Evolutionary conservation across 2,797 vertebrate genomes (phyloP), one percentile per base, ranked within the genome.

Genomic region (Champsocephalus gunnari): DNA sequence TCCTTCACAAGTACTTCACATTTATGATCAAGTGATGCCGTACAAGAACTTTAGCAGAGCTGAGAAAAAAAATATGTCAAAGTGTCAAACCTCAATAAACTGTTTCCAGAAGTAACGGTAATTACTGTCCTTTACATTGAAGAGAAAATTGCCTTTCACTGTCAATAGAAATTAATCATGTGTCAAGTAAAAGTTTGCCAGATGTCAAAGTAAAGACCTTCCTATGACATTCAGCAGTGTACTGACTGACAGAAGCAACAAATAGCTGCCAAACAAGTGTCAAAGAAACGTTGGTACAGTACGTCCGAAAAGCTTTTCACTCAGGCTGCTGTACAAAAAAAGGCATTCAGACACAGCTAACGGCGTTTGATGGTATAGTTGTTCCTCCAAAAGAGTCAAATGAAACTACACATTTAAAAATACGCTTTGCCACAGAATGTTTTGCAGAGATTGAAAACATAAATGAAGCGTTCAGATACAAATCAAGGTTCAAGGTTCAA

Each of bases 61-160:
- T 56, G 4, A 58, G 28, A 24, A 43, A 8, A 13, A 9, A 41
- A 0, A 1, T 47, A 1, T 0, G 2, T 66, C 56, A 77, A 66
- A 60, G 19, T 38, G 47, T 2, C 56, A 59, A 16, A 62, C 9
- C 1, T 56, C 21, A n/a, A 80, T 72, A 48, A 24, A 12, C 3
- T 24, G 14, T 68, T 16, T 62, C 14, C n/a, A 38, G 32, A 0
- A 59, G 12, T 11, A 41, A n/a, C 3, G 28, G 4, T 1, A 4
- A 38, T 51, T 72, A 58, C 45, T 67, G 65, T 66, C 56, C 21
- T 11, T 58, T 57, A 19, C 11, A 48, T 3, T 75, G 64, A 78
- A 19, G 60, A 38, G n/a, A 48, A 75, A 72, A 81, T 74, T 51
- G 68, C 12, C 56, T 49, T 54, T 19, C 32, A 57, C 24, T 13